phyloP scores from a whole-genome alignment of 2,113 vertebrate species.

The Thryonomys swinderianus region DNA sequence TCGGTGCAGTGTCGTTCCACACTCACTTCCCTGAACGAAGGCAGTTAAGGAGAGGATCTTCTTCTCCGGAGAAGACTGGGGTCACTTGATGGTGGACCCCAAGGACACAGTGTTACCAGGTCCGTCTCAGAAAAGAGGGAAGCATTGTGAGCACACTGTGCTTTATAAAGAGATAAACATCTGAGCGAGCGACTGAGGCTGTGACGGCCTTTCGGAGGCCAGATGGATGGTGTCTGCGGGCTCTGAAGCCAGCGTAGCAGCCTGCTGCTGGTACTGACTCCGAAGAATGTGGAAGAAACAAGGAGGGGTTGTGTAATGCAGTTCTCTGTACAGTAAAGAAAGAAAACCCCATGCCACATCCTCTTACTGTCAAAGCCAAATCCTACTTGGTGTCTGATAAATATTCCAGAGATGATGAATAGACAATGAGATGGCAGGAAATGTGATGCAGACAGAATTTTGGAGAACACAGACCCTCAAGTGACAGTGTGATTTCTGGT shows the following conservation, averaged over 20 bases:
- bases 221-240: neutral
- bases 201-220: neutral
- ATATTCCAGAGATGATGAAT: neutral
- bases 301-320: neutral
- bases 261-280: rapidly evolving
- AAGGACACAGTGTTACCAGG: rapidly evolving
- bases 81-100: neutral
- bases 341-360: neutral
- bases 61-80: neutral
- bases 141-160: neutral
- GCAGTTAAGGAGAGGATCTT: neutral
- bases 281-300: too few relatives aligned
- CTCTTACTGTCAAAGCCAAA: neutral
- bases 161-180: neutral
- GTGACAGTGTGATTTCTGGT: neutral
- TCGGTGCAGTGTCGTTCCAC: neutral
- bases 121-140: neutral
- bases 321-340: neutral
- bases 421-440: neutral
- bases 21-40: neutral
- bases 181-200: neutral
- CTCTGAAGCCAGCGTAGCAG: neutral
- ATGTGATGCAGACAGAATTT: rapidly evolving
- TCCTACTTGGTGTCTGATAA: neutral
- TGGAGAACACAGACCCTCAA: neutral